Evolutionary conservation across 1,140 invertebrate species (phyloP).

Genomic region (Aphaenogaster floridana): DNA sequence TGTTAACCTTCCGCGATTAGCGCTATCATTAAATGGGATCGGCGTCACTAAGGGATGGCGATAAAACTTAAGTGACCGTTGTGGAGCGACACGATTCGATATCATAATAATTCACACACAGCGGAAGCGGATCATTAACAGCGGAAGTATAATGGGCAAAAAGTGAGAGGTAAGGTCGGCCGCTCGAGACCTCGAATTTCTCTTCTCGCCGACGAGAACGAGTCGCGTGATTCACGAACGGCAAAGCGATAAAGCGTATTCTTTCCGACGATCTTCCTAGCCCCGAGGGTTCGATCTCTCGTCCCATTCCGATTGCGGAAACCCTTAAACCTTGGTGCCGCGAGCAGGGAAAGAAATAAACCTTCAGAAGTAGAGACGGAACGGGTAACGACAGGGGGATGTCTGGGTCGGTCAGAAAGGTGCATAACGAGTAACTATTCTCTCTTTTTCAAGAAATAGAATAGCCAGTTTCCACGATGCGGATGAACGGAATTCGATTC

Average conservation of each 20-base stretch:
- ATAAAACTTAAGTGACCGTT: slow-evolving; percentile 61
- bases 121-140: slow-evolving; percentile 54
- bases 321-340: slow-evolving; percentile 58
- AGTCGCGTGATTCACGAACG: slow-evolving; percentile 58
- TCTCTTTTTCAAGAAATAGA: background rate
- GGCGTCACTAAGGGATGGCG: slow-evolving; percentile 38
- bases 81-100: slow-evolving; percentile 53
- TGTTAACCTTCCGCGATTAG: slow-evolving; percentile 60
- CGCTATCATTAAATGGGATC: slow-evolving; percentile 60
- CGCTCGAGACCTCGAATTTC: slow-evolving; percentile 47
- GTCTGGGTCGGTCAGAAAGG: background rate
- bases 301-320: slow-evolving; percentile 59
- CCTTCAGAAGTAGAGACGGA: slow-evolving; percentile 31
- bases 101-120: slow-evolving; percentile 54
- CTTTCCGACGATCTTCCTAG: slow-evolving; percentile 58
- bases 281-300: slow-evolving; percentile 68
- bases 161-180: slow-evolving; percentile 25
- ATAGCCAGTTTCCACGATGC: background rate
- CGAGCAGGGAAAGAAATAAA: slow-evolving; percentile 48
- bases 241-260: slow-evolving; percentile 67
- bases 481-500: background rate
- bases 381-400: slow-evolving; percentile 10
- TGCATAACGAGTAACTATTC: slow-evolving; percentile 10
- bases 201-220: slow-evolving; percentile 22
- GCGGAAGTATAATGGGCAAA: slow-evolving; percentile 50